Evolutionary conservation across 2,797 vertebrate genomes (phyloP).

Genomic region (Allobates femoralis): DNA sequence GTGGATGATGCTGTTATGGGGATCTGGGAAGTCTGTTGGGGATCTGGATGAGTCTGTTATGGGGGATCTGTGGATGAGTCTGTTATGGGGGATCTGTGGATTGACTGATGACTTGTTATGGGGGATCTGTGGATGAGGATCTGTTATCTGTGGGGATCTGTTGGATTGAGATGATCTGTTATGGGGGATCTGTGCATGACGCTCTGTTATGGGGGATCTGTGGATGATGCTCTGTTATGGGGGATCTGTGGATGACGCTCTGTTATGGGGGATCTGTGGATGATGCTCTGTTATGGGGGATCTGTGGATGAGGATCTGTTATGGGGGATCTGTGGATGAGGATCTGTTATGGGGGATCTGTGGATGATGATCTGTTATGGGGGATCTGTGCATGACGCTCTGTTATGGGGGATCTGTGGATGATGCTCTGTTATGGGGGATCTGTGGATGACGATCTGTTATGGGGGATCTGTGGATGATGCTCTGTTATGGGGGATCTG

Average conservation of each 20-base stretch:
- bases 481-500: background rate
- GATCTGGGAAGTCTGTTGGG: background rate
- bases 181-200: background rate
- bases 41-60: too few relatives aligned
- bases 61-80: background rate
- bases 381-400: background rate
- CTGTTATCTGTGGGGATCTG: too few relatives aligned
- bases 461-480: background rate
- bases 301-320: too few relatives aligned
- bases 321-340: background rate
- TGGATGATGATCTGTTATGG: too few relatives aligned
- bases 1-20: background rate
- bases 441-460: background rate
- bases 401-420: background rate
- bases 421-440: background rate
- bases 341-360: background rate
- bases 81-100: background rate
- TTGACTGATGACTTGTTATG: background rate
- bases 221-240: background rate
- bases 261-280: constrained; percentile 3
- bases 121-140: background rate
- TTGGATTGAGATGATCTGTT: too few relatives aligned
- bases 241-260: background rate
- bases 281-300: too few relatives aligned
- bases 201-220: background rate